Percentiles rank a stretch among this genome's conserved stretches.
Evolutionary conservation across 2,113 vertebrate genomes (phyloP).

Genomic region (Megaceryle maxima): DNA sequence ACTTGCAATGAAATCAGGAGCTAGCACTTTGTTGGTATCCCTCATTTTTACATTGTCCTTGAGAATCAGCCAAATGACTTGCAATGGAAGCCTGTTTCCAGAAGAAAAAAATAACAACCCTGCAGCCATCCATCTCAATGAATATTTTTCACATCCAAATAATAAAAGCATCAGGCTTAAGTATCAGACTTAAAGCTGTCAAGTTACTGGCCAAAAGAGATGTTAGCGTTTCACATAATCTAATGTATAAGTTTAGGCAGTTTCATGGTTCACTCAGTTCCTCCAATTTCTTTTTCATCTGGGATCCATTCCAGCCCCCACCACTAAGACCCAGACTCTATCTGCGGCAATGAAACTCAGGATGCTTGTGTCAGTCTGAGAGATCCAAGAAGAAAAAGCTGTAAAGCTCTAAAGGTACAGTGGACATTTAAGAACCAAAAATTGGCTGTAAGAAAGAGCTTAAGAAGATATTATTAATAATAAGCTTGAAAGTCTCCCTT

Average conservation of each 20-base stretch:
- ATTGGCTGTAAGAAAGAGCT: not conserved
- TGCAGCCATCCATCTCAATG: not conserved
- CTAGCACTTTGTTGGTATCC: not conserved
- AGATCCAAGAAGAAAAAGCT: not conserved
- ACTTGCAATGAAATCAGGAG: not conserved
- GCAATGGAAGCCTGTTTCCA: not conserved
- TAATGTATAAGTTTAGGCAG: constrained; percentile 36
- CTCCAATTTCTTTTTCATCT: constrained; percentile 15
- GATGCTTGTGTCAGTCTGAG: not conserved
- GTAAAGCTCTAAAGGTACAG: not conserved
- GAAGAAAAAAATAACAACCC: not conserved
- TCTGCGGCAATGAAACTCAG: not conserved
- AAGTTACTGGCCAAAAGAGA: constrained; percentile 38
- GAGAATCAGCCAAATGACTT: not conserved
- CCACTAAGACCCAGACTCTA: not conserved
- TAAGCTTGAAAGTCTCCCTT: not conserved
- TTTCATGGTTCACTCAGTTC: constrained; percentile 16
- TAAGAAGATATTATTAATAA: not conserved
- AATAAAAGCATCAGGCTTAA: constrained; percentile 43
- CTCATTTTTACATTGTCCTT: not conserved
- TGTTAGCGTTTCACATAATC: constrained; percentile 28
- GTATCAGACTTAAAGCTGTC: constrained; percentile 51
- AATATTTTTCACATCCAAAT: constrained; percentile 1
- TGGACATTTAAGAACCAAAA: not conserved
- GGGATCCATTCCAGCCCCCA: not conserved